Evolutionary conservation across 1,140 invertebrate species (phyloP).

Genomic region (Semibalanus balanoides): DNA sequence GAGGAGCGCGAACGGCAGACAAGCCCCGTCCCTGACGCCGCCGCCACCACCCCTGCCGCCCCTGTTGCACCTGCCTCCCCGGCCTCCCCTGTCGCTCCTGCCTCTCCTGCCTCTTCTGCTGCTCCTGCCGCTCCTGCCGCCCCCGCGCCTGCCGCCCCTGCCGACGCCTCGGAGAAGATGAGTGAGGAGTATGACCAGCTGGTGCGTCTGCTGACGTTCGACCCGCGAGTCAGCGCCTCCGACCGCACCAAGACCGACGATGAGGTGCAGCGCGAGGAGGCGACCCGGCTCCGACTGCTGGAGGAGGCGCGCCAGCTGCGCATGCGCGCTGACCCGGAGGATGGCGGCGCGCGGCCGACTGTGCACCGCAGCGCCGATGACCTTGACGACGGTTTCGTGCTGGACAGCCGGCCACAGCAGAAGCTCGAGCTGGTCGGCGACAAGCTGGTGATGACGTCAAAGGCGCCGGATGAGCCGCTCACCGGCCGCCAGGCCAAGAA

Average conservation of each 20-base stretch:
- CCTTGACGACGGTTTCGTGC: neutral
- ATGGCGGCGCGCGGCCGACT: neutral
- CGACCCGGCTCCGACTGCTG: conserved; percentile 56
- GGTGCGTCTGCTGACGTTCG: conserved; percentile 64
- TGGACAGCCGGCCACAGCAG: neutral
- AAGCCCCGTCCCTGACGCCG: neutral
- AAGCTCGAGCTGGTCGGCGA: neutral
- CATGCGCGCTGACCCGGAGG: conserved; percentile 44
- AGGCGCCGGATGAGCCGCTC: neutral
- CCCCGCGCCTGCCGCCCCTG: no score
- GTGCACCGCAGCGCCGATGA: neutral
- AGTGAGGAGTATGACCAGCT: conserved; percentile 51
- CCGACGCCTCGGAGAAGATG: no score
- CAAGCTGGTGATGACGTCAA: neutral
- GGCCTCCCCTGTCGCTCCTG: no score
- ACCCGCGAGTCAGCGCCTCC: conserved; percentile 58
- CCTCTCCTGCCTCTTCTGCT: no score
- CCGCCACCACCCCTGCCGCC: no score
- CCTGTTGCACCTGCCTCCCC: no score
- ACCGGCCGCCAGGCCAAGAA: neutral
- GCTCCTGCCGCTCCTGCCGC: no score
- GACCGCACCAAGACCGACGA: conserved; percentile 68
- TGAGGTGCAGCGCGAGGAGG: conserved; percentile 64
- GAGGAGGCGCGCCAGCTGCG: conserved; percentile 56
- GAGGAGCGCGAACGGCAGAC: neutral